Evolutionary conservation across 1,140 invertebrate species (phyloP), one percentile per base, ranked within the genome.

Genomic region (Drosophila sturtevanti): DNA sequence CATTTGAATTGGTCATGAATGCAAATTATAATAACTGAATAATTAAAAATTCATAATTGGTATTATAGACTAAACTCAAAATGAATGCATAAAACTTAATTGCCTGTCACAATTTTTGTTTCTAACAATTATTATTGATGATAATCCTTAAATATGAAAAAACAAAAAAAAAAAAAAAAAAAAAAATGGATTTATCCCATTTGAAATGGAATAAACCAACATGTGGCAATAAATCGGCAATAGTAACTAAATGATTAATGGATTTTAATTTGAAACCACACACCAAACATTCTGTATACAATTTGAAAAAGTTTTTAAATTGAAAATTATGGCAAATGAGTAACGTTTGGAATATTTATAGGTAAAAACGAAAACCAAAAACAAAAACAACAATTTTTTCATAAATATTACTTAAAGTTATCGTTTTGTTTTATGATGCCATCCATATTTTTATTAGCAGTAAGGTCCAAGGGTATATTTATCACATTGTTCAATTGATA

Each of bases 281-380:
- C 10, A 38, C 12, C 12, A 12, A 11, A 14, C 14, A 44, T 21
- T 21, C 0, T 18, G 14, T 18, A 10, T 48, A 11, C 4, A 18
- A 48, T 48, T 48, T 48, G 5, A 2, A 48, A 48, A 48, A 48
- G 41, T 48, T 48, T 48, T 21, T 48, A 48, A 48, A 48, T 48
- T 48, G 16, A 48, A 48, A 48, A 21, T 18, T 9, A 21, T 48
- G 11, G 16, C 9, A 21, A 48, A 48, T 48, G 41, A 48, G 41
- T 10, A 10, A 48, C 41, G 21, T 48, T 48, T 48, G 16, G 16
- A 2, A 48, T 9, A n/a, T n/a, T n/a, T n/a, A n/a, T n/a, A n/a
- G n/a, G n/a, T n/a, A n/a, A n/a, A n/a, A n/a, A n/a, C n/a, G n/a
- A n/a, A n/a, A n/a, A n/a, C n/a, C n/a, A n/a, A n/a, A n/a, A n/a